Conservation (phyloP, 2,113 vertebrate species). For the Pongo abelii region DNA sequence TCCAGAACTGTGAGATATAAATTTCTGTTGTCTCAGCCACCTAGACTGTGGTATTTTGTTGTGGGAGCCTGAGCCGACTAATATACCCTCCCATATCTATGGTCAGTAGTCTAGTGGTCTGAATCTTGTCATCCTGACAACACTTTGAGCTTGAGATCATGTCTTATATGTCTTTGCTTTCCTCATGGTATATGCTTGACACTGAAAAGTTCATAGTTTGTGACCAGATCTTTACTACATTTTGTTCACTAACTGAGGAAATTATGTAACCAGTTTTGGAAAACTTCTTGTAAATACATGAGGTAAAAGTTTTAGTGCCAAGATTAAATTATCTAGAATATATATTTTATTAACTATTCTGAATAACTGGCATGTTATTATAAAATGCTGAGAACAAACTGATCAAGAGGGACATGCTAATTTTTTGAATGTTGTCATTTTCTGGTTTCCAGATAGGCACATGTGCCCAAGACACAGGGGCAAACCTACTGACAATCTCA, state of each 20-base stretch:
- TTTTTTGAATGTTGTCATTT: not conserved
- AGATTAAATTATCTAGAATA: conserved; percentile 5
- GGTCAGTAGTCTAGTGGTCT: not conserved
- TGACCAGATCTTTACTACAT: not conserved
- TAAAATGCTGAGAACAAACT: not conserved
- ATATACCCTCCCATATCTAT: not conserved
- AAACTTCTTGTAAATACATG: not conserved
- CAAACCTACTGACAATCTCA: not conserved
- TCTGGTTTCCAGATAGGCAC: not conserved
- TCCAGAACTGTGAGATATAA: not conserved
- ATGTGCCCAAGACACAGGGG: not conserved
- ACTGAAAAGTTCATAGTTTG: not conserved
- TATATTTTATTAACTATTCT: not conserved
- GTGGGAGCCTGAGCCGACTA: not conserved
- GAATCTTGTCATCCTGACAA: not conserved
- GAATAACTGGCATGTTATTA: not conserved
- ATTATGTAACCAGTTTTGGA: not conserved
- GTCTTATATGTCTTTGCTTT: not conserved
- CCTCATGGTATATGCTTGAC: not conserved
- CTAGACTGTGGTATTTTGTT: not conserved
- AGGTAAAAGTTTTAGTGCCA: not conserved
- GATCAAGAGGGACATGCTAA: not conserved
- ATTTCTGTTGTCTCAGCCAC: not conserved
- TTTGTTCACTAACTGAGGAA: conserved; percentile 20
- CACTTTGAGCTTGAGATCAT: not conserved